Conservation (phyloP, 2,797 vertebrate genomes). For the Chelidonichthys spinosus region DNA sequence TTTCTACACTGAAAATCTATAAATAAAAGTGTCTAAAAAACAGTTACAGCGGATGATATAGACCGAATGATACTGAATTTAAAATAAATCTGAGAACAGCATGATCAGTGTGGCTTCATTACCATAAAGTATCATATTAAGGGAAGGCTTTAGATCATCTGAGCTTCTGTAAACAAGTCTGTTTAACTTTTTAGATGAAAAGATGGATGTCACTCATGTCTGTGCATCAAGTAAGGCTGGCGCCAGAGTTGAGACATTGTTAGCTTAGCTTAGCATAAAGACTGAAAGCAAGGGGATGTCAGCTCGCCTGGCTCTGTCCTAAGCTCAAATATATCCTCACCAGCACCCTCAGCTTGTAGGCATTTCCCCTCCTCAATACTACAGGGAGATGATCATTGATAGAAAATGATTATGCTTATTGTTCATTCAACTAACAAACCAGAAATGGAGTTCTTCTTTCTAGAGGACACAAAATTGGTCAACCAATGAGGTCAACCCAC, state of each 20-base stretch:
- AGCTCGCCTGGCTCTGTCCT: accelerated
- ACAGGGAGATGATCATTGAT: too few relatives aligned
- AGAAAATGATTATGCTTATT: background rate
- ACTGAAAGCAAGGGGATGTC: background rate
- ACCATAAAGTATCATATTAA: background rate
- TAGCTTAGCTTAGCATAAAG: background rate
- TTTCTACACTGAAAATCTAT: too few relatives aligned
- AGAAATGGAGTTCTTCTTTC: background rate
- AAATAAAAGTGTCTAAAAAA: background rate
- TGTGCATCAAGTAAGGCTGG: background rate
- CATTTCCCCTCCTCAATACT: too few relatives aligned
- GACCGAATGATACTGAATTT: background rate
- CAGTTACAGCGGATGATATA: background rate
- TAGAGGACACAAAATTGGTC: background rate
- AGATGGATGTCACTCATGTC: background rate
- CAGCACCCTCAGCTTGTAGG: too few relatives aligned
- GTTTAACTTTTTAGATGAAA: background rate
- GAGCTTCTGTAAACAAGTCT: background rate
- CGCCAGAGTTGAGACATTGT: background rate
- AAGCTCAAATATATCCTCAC: too few relatives aligned
- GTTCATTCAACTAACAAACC: background rate
- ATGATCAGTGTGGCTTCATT: background rate
- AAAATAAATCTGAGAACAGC: background rate
- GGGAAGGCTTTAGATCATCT: background rate
- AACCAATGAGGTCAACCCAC: conserved; percentile 70